Evolutionary conservation across 1,140 invertebrate species (phyloP).

Genomic region (Pollicipes pollicipes): DNA sequence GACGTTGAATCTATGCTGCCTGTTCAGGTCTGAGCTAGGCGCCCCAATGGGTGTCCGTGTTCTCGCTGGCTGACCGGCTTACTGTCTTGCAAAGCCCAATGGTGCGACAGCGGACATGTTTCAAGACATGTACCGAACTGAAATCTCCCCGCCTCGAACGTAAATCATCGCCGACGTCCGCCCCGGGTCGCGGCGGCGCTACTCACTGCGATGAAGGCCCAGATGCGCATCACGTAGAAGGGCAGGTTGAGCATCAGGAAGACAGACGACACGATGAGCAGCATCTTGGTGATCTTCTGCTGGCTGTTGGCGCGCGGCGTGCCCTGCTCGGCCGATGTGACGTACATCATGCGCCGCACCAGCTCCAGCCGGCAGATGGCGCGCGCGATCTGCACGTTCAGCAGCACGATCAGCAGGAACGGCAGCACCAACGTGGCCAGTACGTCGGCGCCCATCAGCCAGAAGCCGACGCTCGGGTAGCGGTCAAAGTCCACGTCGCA

Average conservation of each 20-base stretch:
- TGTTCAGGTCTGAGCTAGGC: no score
- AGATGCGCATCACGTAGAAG: conserved; percentile 26
- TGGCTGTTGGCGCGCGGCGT: conserved; percentile 30
- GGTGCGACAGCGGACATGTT: no score
- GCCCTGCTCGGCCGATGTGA: conserved; percentile 20
- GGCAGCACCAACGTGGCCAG: conserved; percentile 49
- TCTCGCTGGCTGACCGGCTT: no score
- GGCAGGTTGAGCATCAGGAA: conserved; percentile 63
- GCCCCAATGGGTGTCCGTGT: no score
- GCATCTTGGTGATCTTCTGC: conserved; percentile 56
- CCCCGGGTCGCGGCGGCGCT: no score
- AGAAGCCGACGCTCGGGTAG: conserved; percentile 31
- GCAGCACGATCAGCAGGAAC: conserved; percentile 42
- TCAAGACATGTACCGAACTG: no score
- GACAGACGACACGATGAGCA: conserved; percentile 56
- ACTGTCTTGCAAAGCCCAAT: no score
- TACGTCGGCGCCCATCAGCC: conserved; percentile 49
- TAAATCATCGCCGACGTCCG: no score
- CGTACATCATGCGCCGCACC: conserved; percentile 18
- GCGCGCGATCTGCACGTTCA: conserved; percentile 48
- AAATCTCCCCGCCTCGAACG: no score
- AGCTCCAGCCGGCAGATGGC: conserved; percentile 38
- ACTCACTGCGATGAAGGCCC: conserved; percentile 23
- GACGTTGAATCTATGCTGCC: no score
- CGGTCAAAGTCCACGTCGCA: conserved; percentile 29